These are phyloP conservation scores for Anthophora plumipes DNA, from an alignment of 2,888 invertebrate species.

Conservation along the genomic window DNA sequence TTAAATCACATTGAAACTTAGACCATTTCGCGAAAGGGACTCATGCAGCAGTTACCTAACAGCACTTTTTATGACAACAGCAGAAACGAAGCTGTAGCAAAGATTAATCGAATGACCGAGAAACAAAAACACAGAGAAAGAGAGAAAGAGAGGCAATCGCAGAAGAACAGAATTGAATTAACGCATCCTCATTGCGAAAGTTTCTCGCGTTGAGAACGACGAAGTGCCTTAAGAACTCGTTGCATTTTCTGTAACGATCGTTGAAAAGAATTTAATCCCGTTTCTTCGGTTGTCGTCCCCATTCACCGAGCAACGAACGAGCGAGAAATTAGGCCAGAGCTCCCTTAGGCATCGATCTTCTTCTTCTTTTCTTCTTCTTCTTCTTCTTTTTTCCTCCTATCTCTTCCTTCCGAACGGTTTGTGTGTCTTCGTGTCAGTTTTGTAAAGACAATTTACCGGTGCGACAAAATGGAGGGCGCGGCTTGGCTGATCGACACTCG, in stretches of 20 bases:
- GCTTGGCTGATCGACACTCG: conserved; percentile 53
- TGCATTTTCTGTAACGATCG: conserved; percentile 37
- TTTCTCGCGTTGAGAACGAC: background rate
- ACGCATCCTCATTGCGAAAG: conserved; percentile 24
- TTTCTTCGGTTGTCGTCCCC: conserved; percentile 28
- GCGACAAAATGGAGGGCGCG: conserved; percentile 17
- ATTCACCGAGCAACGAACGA: conserved; percentile 21
- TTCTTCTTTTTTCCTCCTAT: conserved; percentile 15
- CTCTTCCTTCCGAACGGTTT: conserved; percentile 9
- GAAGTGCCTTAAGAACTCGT: no score
- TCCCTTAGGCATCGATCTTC: conserved; percentile 52
- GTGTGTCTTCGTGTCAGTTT: conserved; percentile 48
- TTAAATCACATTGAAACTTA: background rate
- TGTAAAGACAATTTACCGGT: conserved; percentile 51
- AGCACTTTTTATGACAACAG: background rate
- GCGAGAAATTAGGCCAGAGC: conserved; percentile 53
- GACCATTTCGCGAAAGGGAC: background rate
- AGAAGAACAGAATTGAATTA: conserved; percentile 27
- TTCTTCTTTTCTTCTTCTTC: conserved; percentile 35
- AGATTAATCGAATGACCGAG: conserved; percentile 33
- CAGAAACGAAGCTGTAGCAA: background rate
- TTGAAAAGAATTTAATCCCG: conserved; percentile 48
- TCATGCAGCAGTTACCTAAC: background rate
- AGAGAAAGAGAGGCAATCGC: background rate
- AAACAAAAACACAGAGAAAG: conserved; percentile 9